A percentile compares a stretch with the other conserved stretches of the same genome.
Evolutionary conservation across 2,888 invertebrate species (phyloP).

Genomic region (Melieria omissa): DNA sequence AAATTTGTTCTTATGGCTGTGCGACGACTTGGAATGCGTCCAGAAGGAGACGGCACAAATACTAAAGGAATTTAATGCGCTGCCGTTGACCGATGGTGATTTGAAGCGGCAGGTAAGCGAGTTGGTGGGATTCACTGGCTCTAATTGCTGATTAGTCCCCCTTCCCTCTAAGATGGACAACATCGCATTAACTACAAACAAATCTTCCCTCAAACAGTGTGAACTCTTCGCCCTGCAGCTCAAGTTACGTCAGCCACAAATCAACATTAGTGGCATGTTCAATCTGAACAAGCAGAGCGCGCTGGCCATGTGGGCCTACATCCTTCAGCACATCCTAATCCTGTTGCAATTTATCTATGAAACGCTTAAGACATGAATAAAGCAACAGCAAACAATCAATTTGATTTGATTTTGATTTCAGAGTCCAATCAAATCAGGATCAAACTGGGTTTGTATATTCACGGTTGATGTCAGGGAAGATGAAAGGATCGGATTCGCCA

Average conservation of each 20-base stretch:
- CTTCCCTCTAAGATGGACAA: no score
- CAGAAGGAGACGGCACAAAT: slow-evolving; percentile 8
- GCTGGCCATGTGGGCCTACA: slow-evolving; percentile 10
- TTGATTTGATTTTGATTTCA: no score
- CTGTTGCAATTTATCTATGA: slow-evolving; percentile 15
- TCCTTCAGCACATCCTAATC: slow-evolving; percentile 2
- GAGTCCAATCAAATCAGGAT: no score
- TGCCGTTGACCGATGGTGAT: not conserved
- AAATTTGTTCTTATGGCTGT: slow-evolving; percentile 24
- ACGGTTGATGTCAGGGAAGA: no score
- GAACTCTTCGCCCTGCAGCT: slow-evolving; percentile 23
- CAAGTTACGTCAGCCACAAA: slow-evolving; percentile 7
- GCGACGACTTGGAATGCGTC: not conserved
- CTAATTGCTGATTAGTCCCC: no score
- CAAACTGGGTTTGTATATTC: no score
- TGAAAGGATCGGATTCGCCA: no score
- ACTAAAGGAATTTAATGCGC: not conserved
- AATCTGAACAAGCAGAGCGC: slow-evolving; percentile 10
- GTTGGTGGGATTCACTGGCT: no score
- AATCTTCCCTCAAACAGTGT: slow-evolving; percentile 13
- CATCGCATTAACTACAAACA: not conserved
- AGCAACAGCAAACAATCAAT: no score
- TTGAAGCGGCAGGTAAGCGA: slow-evolving; percentile 13
- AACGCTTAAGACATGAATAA: no score
- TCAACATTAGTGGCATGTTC: slow-evolving; percentile 26